Conservation (phyloP, 1,140 invertebrate genomes). For the Amyelois transitella region DNA sequence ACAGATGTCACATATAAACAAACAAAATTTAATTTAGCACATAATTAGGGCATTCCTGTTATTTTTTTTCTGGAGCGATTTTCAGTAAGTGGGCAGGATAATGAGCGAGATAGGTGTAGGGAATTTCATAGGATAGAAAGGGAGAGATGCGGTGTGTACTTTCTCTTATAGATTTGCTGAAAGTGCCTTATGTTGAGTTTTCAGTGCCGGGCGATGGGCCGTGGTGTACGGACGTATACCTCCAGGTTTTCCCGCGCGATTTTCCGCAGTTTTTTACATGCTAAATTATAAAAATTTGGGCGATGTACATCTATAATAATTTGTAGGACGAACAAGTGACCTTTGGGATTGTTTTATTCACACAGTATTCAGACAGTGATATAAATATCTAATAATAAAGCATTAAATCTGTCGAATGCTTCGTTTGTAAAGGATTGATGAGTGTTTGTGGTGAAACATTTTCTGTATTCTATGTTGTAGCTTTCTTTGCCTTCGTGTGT, state of each 20-base stretch:
- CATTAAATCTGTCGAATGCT: constrained; percentile 4
- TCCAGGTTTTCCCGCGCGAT: constrained; percentile 9
- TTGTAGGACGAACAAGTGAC: constrained; percentile 5
- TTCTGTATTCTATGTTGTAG: neutral
- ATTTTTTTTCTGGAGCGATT: constrained; percentile 38
- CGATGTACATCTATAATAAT: neutral
- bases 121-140: constrained; percentile 18
- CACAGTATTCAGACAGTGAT: neutral
- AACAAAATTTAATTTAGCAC: constrained; percentile 30
- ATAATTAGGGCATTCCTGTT: constrained; percentile 39
- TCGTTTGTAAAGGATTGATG: constrained; percentile 9
- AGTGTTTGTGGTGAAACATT: constrained; percentile 6
- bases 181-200: constrained; percentile 46
- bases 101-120: constrained; percentile 26
- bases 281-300: constrained; percentile 11
- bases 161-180: constrained; percentile 67
- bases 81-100: constrained; percentile 48
- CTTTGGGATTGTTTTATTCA: neutral
- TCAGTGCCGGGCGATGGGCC: constrained; percentile 22
- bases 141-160: constrained; percentile 45
- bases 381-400: constrained; percentile 2
- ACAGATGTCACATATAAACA: constrained; percentile 21
- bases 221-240: constrained; percentile 19
- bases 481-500: neutral
- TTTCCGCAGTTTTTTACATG: constrained; percentile 32